These are phyloP conservation scores for Nibea coibor DNA, from an alignment of 2,113 vertebrate species.

Conservation along the genomic window DNA sequence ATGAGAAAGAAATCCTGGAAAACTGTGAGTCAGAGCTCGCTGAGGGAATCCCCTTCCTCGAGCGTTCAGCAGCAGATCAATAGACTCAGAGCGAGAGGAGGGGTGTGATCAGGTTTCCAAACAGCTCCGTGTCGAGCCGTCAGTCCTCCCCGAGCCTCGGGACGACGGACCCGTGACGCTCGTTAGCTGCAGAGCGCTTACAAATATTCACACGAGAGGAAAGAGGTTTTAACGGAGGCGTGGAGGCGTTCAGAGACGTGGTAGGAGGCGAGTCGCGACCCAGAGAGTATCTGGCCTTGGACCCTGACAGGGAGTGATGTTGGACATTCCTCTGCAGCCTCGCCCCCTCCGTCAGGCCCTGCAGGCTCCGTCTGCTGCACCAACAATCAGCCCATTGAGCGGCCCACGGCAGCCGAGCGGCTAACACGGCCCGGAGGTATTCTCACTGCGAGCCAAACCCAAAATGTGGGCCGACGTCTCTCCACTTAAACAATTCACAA, in stretches of 20 bases:
- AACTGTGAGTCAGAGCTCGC: constrained; percentile 49
- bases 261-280: constrained; percentile 63
- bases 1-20: constrained; percentile 46
- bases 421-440: constrained; percentile 60
- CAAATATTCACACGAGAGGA: constrained; percentile 32
- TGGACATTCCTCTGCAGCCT: constrained; percentile 75
- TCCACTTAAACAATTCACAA: constrained; percentile 68
- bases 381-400: constrained; percentile 77
- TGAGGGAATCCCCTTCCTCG: constrained; percentile 56
- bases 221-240: background rate
- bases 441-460: constrained; percentile 61
- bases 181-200: constrained; percentile 36
- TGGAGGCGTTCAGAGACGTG: constrained; percentile 8
- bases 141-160: constrained; percentile 24
- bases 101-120: constrained; percentile 53
- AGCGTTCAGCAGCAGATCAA: constrained; percentile 33
- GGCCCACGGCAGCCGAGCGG: constrained; percentile 57
- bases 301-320: constrained; percentile 70
- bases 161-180: background rate
- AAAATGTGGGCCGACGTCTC: constrained; percentile 58
- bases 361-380: constrained; percentile 37
- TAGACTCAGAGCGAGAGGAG: constrained; percentile 21
- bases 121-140: constrained; percentile 29
- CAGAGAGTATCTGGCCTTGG: constrained; percentile 69
- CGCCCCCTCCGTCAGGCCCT: constrained; percentile 48